These are phyloP conservation scores for Urocolius indicus DNA, from an alignment of 2,113 vertebrate species.

Conservation along the genomic window DNA sequence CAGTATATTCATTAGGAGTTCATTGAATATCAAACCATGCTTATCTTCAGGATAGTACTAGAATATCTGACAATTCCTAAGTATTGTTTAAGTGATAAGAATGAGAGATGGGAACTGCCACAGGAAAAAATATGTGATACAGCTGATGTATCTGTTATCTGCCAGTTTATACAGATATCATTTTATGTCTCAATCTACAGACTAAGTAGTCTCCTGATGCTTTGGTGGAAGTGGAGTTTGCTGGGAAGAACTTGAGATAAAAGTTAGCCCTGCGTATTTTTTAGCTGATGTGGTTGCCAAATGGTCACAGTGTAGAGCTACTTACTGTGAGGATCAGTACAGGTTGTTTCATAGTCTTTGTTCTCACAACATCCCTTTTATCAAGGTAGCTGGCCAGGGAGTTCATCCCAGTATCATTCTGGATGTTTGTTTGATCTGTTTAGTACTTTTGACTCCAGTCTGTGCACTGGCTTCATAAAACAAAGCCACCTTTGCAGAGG, in stretches of 20 bases:
- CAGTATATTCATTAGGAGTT: constrained; percentile 74
- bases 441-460: not conserved
- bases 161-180: not conserved
- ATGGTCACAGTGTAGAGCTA: not conserved
- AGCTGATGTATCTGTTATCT: not conserved
- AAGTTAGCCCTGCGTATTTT: not conserved
- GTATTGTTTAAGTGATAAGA: constrained; percentile 26
- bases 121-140: not conserved
- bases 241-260: not conserved
- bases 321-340: not conserved
- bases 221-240: not conserved
- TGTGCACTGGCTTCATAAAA: not conserved
- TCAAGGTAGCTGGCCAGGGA: not conserved
- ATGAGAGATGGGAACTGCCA: not conserved
- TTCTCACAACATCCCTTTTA: not conserved
- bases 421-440: not conserved
- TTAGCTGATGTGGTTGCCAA: not conserved
- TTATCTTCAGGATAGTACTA: constrained; percentile 16
- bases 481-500: not conserved
- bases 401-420: not conserved
- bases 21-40: constrained; percentile 15
- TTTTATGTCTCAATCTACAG: not conserved
- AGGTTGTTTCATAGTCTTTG: not conserved
- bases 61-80: constrained; percentile 8
- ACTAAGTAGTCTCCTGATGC: not conserved